Evolutionary conservation across 2,888 invertebrate species (phyloP).

Genomic region (Leucoma salicis): DNA sequence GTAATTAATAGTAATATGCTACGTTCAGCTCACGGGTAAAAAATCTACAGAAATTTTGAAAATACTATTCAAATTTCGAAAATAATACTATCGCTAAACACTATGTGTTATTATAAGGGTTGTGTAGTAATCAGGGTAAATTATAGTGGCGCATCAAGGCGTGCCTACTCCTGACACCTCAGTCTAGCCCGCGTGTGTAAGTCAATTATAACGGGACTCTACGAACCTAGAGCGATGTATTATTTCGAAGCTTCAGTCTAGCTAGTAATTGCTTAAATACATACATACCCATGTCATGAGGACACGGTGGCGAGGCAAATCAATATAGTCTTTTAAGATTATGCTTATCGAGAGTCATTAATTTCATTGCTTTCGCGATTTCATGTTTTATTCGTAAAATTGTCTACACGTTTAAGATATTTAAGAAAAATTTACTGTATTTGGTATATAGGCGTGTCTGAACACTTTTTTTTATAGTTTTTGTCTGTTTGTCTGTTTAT

Average conservation of each 20-base stretch:
- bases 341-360: constrained; percentile 47
- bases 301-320: constrained; percentile 52
- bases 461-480: too few relatives aligned
- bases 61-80: constrained; percentile 26
- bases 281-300: constrained; percentile 56
- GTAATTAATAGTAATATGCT: too few relatives aligned
- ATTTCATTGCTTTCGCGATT: constrained; percentile 39
- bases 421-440: too few relatives aligned
- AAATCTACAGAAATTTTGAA: too few relatives aligned
- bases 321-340: constrained; percentile 44
- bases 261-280: constrained; percentile 71
- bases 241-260: constrained; percentile 46
- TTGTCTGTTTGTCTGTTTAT: too few relatives aligned
- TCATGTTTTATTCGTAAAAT: constrained; percentile 24
- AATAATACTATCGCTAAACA: constrained; percentile 52
- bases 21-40: too few relatives aligned
- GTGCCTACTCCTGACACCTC: constrained; percentile 64
- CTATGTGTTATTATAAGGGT: constrained; percentile 49
- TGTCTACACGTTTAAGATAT: constrained; percentile 15
- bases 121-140: constrained; percentile 53
- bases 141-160: constrained; percentile 59
- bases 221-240: constrained; percentile 36
- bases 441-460: too few relatives aligned
- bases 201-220: constrained; percentile 71
- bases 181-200: constrained; percentile 45